Evolutionary conservation across 2,888 invertebrate species (phyloP), one percentile per base, ranked within the genome.

Genomic region (Chaetogeoica ovagalla): DNA sequence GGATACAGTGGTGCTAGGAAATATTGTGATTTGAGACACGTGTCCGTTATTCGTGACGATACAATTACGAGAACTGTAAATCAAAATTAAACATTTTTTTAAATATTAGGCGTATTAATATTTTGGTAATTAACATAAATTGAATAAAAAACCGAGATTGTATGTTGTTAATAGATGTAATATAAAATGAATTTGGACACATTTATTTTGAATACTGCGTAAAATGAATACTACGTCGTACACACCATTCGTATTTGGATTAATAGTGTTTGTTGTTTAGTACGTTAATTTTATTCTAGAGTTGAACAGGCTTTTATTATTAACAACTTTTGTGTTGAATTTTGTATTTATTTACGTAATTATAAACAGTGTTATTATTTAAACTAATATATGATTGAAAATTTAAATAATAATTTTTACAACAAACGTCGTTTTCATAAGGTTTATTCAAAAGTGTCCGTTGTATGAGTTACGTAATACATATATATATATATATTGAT

Each of bases 11-110:
- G n/a, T n/a, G 5, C 43, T 79, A 15, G 79, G 39, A 21, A 71
- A 62, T 63, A 79, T 71, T 71, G 19, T 70, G 4, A 79, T 63
- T 71, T 71, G 65, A 63, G 79, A 79, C 15, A 63, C 39, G 30
- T 71, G 8, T n/a, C n/a, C 19, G 9, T 71, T 71, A 19, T 55
- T 79, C 23, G 23, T 65, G 21, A 79, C 30, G 57, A 71, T 3
- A 65, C 62, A 79, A 43, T 55, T 62, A 21, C 62, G 43, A 57
- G 55, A 79, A 15, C 70, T 79, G 43, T 62, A 71, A 70, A 62
- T 70, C 5, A 21, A 70, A 62, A 19, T 37, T 55, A 15, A 43
- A 23, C 21, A 43, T 57, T 74, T 8, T 30, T 2, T 30, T 21
- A 55, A 39, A n/a, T n/a, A 19, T 2, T 43, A 43, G 30, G 43